Evolutionary conservation across 2,797 vertebrate genomes (phyloP), one percentile per base, ranked within the genome.

Genomic region (Premnoplex brunnescens): DNA sequence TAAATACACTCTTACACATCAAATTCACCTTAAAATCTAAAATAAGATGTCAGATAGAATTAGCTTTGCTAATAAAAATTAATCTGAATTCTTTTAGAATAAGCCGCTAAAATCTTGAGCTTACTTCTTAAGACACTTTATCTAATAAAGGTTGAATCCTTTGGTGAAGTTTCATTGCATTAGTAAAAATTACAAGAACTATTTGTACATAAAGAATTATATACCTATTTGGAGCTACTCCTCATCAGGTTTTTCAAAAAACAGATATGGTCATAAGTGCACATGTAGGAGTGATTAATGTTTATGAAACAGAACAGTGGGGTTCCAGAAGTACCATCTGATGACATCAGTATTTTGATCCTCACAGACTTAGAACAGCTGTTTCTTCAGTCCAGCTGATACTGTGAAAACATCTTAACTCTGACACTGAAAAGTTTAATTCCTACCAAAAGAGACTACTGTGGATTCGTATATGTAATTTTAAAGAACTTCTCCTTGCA

Each of bases 311-410:
- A 83, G 30, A 89, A 76, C 34, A 88, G 49, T 41, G 30, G 74
- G 71, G 92, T 91, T 82, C 87, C 78, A 36, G 41, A 89, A 86
- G 52, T 58, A 81, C 43, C 68, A 76, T 59, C 59, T 85, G 91
- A 95, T 30, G 34, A 90, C 82, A 86, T 39, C 80, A 80, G 52
- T 78, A 87, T 77, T 95, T 86, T 84, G 74, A 94, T 85, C 85
- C 63, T 92, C 58, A 74, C 79, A 95, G 72, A 76, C 82, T 93
- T 30, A 43, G 56, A 96, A 74, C 78, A 97, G 93, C 91, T 96
- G 86, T 88, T 97, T 87, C 67, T 52, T 95, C 87, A 78, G 68
- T 41, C 73, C 78, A 94, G 75, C 34, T 93, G 78, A 93, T 68
- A 90, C 27, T 60, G 59, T 64, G 37, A 83, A 79, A 97, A 85